Base-by-base conservation (phyloP, 30 jellyfish, hydroid and myxozoan species). In the Phacellophora camtschatica region DNA sequence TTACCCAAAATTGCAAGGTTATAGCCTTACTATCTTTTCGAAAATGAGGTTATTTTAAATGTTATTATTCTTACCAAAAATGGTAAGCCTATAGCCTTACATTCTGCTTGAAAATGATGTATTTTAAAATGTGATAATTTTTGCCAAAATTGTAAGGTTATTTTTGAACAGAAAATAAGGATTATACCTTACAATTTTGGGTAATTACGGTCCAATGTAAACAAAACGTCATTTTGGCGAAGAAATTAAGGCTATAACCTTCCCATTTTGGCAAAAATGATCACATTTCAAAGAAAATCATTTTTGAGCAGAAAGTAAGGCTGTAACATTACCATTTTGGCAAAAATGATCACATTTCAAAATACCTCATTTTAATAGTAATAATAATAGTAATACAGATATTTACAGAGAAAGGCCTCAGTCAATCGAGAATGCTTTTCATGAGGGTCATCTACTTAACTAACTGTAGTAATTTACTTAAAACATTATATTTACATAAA, bases 391-490 rank as follows among this genome's bases (percentile, higher is more conserved):
- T 49, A 49, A 12, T 7, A 49, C 64, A 49, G 64, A 49, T 49
- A 49, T n/a, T n/a, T 49, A 49, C 18, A 56, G 71, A 56, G 71
- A 43, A 56, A 51, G 24, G 39, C 37, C 71, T 29, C 71, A 56
- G 18, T 56, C 71, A 56, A 39, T 56, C 37, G 71, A 20, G 25
- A 56, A n/a, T 56, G 77, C 9, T 63, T 63, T 63, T 63, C 18
- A 63, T 63, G 77, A 33, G 61, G 82, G 82, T 67, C 82, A 64
- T 67, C 66, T 67, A 33, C 42, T 9, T n/a, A 65, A 15, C 29
- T 7, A 67, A 22, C 49, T 15, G 32, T 25, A 19, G 15, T 10
- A 8, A 67, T 36, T 67, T 5, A 2, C 39, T 5, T 67, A 34
- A 8, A 28, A 15, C n/a, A 34, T 36, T 20, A 4, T 12, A 10